Evolutionary conservation across 2,888 invertebrate species (phyloP).

Genomic region (Yponomeuta cagnagella): DNA sequence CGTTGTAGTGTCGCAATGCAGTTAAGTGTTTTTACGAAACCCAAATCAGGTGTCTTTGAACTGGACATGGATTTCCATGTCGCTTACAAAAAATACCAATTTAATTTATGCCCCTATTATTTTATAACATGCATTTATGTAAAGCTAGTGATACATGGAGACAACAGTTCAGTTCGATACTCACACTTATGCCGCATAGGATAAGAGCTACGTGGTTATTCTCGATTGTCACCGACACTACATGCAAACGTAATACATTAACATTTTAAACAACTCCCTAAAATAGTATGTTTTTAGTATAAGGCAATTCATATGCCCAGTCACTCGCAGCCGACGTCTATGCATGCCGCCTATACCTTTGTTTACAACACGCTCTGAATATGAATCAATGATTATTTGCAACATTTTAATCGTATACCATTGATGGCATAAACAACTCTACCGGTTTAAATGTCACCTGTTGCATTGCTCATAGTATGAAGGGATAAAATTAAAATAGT

Average conservation of each 20-base stretch:
- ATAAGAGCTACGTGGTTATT: too few relatives aligned
- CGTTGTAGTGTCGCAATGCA: too few relatives aligned
- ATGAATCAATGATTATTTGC: constrained; percentile 37
- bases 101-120: too few relatives aligned
- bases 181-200: too few relatives aligned
- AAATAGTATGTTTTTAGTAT: neutral
- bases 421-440: constrained; percentile 45
- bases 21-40: too few relatives aligned
- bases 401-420: constrained; percentile 48
- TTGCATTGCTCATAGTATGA: constrained; percentile 32
- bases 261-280: neutral
- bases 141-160: too few relatives aligned
- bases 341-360: constrained; percentile 32
- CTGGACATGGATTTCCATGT: too few relatives aligned
- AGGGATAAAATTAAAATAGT: neutral
- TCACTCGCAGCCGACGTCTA: constrained; percentile 19
- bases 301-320: constrained; percentile 5
- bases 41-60: too few relatives aligned
- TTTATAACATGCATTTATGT: too few relatives aligned
- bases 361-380: constrained; percentile 34
- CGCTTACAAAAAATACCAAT: too few relatives aligned
- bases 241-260: neutral
- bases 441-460: constrained; percentile 60
- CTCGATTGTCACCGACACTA: neutral
- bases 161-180: too few relatives aligned